These are phyloP conservation scores for Avahi laniger DNA, from an alignment of 2,797 vertebrate genomes.

Conservation along the genomic window DNA sequence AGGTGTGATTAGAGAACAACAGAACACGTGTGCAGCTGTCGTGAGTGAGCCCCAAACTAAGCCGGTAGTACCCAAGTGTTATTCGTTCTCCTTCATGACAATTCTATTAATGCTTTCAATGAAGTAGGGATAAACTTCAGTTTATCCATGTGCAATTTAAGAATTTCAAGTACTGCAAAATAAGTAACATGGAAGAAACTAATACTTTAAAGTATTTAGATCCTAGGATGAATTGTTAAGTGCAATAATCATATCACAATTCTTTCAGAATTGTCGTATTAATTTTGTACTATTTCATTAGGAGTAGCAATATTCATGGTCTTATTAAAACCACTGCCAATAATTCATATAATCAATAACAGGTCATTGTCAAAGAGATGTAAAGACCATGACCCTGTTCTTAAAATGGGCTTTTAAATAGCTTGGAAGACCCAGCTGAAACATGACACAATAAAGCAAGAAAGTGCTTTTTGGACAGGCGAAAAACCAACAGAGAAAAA, in stretches of 20 bases:
- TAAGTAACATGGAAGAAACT: background rate
- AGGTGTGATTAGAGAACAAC: background rate
- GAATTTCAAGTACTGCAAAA: background rate
- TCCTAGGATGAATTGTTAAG: background rate
- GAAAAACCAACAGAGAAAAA: background rate
- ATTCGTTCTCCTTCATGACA: background rate
- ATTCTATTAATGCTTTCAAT: background rate
- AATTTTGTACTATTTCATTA: constrained; percentile 11
- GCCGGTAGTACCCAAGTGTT: background rate
- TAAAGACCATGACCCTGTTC: background rate
- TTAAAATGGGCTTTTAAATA: background rate
- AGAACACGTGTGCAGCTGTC: background rate
- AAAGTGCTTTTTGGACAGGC: background rate
- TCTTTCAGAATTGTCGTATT: constrained; percentile 11
- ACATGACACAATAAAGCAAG: background rate
- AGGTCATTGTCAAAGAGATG: background rate
- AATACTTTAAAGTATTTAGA: constrained; percentile 19
- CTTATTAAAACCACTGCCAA: background rate
- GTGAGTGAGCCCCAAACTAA: background rate
- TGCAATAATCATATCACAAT: background rate
- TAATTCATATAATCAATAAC: background rate
- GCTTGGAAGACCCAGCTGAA: background rate
- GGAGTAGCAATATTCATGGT: background rate
- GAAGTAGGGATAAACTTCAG: background rate
- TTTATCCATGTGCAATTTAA: background rate